These are phyloP conservation scores for Anastrepha obliqua DNA, from an alignment of 1,140 invertebrate genomes.

Conservation along the genomic window DNA sequence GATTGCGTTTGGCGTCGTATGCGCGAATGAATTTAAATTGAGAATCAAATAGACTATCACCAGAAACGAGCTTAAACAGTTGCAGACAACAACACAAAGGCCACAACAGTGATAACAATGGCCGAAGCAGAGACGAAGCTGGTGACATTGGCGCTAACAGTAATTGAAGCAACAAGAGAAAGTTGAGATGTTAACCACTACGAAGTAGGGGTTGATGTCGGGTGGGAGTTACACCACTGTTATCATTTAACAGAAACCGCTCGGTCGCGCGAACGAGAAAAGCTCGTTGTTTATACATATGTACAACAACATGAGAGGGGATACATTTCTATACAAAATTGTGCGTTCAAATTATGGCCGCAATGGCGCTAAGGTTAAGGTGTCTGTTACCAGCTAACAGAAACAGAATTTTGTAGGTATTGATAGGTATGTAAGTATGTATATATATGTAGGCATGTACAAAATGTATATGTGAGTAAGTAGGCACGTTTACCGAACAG, in stretches of 20 bases:
- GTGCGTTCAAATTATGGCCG: neutral
- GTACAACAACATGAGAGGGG: too few relatives aligned
- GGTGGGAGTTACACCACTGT: too few relatives aligned
- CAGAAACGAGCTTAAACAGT: neutral
- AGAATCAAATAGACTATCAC: neutral
- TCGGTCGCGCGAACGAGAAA: too few relatives aligned
- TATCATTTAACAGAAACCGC: too few relatives aligned
- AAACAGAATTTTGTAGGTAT: too few relatives aligned
- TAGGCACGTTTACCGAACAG: too few relatives aligned
- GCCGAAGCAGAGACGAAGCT: neutral
- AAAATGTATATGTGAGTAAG: too few relatives aligned
- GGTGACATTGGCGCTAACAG: slow-evolving; percentile 8
- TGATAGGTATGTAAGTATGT: too few relatives aligned
- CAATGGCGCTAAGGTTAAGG: neutral
- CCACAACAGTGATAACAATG: slow-evolving; percentile 18
- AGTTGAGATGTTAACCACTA: neutral
- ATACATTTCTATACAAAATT: neutral
- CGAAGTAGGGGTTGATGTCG: too few relatives aligned
- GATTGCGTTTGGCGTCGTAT: slow-evolving; percentile 21
- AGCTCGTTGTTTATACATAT: too few relatives aligned
- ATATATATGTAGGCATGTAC: too few relatives aligned
- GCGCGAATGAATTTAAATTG: slow-evolving; percentile 43
- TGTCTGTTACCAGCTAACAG: neutral
- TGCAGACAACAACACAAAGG: neutral
- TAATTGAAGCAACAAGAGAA: neutral